These are phyloP conservation scores for Synergus umbraculus DNA, from an alignment of 2,888 invertebrate species.

Conservation along the genomic window DNA sequence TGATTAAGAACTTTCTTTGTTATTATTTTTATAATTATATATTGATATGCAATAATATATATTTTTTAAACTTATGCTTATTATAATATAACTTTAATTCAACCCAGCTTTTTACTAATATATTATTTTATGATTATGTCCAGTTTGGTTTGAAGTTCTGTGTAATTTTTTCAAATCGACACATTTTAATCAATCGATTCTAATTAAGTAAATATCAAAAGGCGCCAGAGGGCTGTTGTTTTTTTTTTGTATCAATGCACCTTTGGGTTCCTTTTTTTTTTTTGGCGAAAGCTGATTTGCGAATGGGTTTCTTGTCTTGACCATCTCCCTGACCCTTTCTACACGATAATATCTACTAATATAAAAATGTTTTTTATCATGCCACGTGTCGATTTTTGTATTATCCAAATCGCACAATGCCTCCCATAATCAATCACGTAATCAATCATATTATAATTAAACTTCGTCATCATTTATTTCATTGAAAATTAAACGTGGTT, in stretches of 20 bases:
- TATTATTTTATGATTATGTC: slow-evolving; percentile 5
- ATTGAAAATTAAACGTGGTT: not conserved
- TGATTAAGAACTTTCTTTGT: not conserved
- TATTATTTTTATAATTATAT: not conserved
- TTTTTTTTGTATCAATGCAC: slow-evolving; percentile 72
- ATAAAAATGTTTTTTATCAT: slow-evolving; percentile 12
- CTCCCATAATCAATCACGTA: not conserved
- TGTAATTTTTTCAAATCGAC: not conserved
- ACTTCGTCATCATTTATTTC: not conserved
- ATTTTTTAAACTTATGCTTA: not conserved
- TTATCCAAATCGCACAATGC: slow-evolving; percentile 8
- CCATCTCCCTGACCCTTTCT: slow-evolving; percentile 52
- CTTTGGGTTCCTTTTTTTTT: slow-evolving; percentile 72
- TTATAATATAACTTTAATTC: slow-evolving; percentile 7
- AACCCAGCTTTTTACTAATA: slow-evolving; percentile 29
- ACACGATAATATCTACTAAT: slow-evolving; percentile 34
- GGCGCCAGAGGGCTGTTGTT: slow-evolving; percentile 54
- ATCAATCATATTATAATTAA: not conserved
- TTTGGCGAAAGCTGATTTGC: slow-evolving; percentile 57
- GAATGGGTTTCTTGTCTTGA: slow-evolving; percentile 61
- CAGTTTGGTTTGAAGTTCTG: slow-evolving; percentile 1
- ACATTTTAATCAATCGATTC: not conserved
- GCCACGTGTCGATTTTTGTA: slow-evolving; percentile 1
- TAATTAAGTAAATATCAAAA: slow-evolving; percentile 45
- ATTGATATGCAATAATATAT: not conserved